phyloP scores from a whole-genome alignment of 2,888 invertebrate species.

The Phortica okadai region DNA sequence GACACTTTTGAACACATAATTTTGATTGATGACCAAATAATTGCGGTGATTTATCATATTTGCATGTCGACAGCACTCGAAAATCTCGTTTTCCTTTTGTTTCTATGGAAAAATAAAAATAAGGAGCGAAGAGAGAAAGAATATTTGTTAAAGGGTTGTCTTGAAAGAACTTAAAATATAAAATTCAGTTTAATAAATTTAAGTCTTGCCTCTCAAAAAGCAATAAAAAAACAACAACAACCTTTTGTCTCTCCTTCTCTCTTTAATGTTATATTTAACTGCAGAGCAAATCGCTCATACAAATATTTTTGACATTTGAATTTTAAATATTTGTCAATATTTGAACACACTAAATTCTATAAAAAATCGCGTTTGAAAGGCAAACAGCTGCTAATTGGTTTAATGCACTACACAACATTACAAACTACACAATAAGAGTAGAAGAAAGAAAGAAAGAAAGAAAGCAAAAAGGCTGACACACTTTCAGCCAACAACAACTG shows the following conservation, averaged over 20 bases:
- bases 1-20: constrained; percentile 69
- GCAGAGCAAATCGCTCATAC: not conserved
- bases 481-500: not conserved
- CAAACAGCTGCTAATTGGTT: constrained; percentile 21
- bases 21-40: constrained; percentile 76
- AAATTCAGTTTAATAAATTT: not conserved
- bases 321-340: not conserved
- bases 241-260: not conserved
- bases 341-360: constrained; percentile 5
- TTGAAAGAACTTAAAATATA: not conserved
- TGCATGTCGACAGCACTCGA: constrained; percentile 60
- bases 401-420: constrained; percentile 1
- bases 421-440: not conserved
- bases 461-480: not conserved
- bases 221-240: too few species aligned
- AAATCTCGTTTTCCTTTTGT: not conserved
- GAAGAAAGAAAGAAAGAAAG: not conserved
- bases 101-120: too few species aligned
- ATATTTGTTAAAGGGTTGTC: not conserved
- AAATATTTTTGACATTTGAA: constrained; percentile 15
- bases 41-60: constrained; percentile 75
- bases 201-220: too few species aligned
- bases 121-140: not conserved
- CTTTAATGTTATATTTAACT: not conserved
- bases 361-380: not conserved